A percentile compares a stretch with the other conserved stretches of the same genome.
These are phyloP conservation scores for Mareca penelope DNA, from an alignment of 2,797 vertebrate genomes.

Conservation along the genomic window DNA sequence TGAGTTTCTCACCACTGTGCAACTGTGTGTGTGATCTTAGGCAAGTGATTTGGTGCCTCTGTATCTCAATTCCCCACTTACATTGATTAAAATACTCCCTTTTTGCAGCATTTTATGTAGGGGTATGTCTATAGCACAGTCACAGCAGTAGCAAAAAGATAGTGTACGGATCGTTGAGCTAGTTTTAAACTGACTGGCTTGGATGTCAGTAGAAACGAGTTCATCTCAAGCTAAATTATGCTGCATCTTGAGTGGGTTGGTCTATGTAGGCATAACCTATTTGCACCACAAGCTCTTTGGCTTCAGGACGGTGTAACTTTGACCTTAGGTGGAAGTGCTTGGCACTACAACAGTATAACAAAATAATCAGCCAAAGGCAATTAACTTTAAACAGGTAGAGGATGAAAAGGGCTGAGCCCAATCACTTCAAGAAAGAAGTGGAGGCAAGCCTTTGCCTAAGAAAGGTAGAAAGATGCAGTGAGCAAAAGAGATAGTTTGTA, in stretches of 20 bases:
- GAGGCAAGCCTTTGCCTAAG: not conserved
- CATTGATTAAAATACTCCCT: not conserved
- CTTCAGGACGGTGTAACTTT: not conserved
- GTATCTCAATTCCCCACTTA: not conserved
- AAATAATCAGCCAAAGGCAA: not conserved
- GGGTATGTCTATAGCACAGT: not conserved
- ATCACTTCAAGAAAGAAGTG: constrained; percentile 11
- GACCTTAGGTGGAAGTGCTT: not conserved
- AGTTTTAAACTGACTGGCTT: not conserved
- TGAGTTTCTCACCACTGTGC: not conserved
- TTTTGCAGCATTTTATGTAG: not conserved
- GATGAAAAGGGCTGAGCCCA: not conserved
- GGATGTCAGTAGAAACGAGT: not conserved
- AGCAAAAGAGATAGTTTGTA: not conserved
- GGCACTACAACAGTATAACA: not conserved
- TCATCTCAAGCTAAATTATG: not conserved
- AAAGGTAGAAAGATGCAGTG: constrained; percentile 24
- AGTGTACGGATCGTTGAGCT: not conserved
- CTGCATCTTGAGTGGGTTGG: not conserved
- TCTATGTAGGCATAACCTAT: not conserved
- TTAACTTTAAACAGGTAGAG: not conserved
- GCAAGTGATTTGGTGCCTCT: not conserved
- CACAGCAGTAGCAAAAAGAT: not conserved
- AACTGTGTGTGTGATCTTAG: not conserved
- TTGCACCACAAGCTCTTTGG: not conserved